A percentile compares a stretch with the other conserved stretches of the same genome.
phyloP scores from a whole-genome alignment of 2,113 vertebrate genomes.

The Tenebrosternarchus preto region DNA sequence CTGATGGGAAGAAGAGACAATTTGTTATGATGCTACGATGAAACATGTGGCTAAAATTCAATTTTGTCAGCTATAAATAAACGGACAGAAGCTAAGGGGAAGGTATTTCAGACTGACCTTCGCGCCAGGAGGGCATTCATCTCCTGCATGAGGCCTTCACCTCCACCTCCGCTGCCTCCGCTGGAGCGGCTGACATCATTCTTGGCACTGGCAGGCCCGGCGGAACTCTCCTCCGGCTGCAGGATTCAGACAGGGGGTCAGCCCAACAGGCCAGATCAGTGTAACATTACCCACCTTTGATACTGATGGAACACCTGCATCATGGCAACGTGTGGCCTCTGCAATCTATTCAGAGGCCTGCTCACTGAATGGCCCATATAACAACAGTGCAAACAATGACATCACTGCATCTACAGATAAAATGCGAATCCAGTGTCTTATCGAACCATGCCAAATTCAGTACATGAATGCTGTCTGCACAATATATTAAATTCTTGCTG shows the following conservation, averaged over 20 bases:
- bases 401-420: not conserved
- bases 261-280: not conserved
- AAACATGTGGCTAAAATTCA: conserved; percentile 4
- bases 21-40: not conserved
- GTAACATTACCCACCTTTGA: not conserved
- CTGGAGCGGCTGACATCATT: conserved; percentile 93
- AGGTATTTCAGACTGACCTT: conserved; percentile 76
- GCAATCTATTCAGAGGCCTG: not conserved
- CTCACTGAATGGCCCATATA: not conserved
- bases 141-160: conserved; percentile 97
- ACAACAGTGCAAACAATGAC: not conserved
- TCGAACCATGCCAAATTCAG: not conserved
- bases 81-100: not conserved
- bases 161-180: conserved; percentile 89
- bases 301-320: not conserved
- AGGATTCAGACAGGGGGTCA: conserved; percentile 45
- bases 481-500: too few relatives aligned
- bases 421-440: not conserved
- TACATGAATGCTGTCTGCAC: not conserved
- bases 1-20: conserved; percentile 64
- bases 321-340: not conserved
- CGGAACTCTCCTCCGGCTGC: conserved; percentile 90
- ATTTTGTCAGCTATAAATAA: not conserved
- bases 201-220: conserved; percentile 82
- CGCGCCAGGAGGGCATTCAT: conserved; percentile 98